phyloP scores from a whole-genome alignment of 2,888 invertebrate species.

The Sipha maydis region DNA sequence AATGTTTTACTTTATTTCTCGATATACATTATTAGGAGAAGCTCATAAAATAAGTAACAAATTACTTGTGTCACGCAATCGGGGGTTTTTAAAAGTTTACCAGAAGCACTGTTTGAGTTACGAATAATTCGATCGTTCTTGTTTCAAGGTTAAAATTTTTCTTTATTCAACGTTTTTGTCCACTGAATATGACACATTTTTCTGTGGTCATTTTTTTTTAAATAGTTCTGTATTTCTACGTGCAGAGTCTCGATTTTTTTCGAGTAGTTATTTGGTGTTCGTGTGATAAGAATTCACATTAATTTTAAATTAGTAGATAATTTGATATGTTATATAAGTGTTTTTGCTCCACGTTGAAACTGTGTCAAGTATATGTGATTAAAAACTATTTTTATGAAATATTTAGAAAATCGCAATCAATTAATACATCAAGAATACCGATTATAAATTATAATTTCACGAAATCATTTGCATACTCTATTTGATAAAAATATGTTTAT shows the following conservation, averaged over 20 bases:
- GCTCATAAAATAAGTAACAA: slow-evolving; percentile 4
- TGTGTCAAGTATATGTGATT: neutral
- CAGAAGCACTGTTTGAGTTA: neutral
- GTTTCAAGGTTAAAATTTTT: slow-evolving; percentile 27
- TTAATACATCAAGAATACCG: neutral
- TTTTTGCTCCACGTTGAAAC: neutral
- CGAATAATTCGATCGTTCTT: neutral
- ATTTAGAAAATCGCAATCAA: neutral
- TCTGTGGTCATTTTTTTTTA: neutral
- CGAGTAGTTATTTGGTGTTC: too few relatives aligned
- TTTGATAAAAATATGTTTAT: too few relatives aligned
- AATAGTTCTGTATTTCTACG: neutral
- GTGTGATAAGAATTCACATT: too few relatives aligned
- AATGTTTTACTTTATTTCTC: neutral
- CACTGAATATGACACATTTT: neutral
- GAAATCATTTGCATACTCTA: too few relatives aligned
- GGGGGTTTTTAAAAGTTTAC: neutral
- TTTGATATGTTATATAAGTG: neutral
- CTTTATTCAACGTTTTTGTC: neutral
- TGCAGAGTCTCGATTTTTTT: neutral
- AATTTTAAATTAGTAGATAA: too few relatives aligned
- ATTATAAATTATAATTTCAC: neutral
- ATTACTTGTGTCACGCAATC: slow-evolving; percentile 4
- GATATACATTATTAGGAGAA: neutral
- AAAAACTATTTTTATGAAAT: neutral